Base-by-base conservation (phyloP, 1,140 invertebrate genomes). In the Ditylenchus dipsaci region DNA sequence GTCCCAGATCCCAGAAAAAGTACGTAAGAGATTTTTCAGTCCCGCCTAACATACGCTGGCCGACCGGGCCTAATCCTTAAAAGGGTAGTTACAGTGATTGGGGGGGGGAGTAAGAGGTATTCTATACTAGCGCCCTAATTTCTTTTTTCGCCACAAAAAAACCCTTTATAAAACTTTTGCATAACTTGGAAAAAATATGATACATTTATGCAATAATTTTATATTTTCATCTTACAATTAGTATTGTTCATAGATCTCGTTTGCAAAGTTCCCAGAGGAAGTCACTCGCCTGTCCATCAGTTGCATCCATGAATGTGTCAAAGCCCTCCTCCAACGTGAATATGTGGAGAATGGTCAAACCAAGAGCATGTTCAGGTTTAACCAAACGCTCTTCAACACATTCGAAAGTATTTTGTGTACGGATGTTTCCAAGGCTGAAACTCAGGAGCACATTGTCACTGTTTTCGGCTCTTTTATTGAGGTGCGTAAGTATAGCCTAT, bases 371-470 rank as follows among this genome's bases (percentile, higher is more conserved):
- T 71, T 53, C 30, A 49, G 26, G n/a, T 71, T 71, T 33, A 30
- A 72, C 19, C 68, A 71, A 60, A 1, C 26, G 9, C 68, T 71
- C 15, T 65, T 71, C 21, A 27, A 27, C 45, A 27, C 69, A 0
- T 71, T 56, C 29, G 62, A 72, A 30, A 72, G 47, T 27, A 58
- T 71, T 56, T 43, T 72, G 1, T 73, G 70, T 27, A 17, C 19
- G 3, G 71, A 72, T 7, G 71, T 68, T 0, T 72, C 30, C 21
- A 69, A 56, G 1, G 70, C 27, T n/a, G 70, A 72, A 63, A 73
- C 70, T 1, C 70, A 72, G 59, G 70, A 72, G 29, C 70, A 73
- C 15, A 56, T 72, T 21, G 71, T 72, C 19, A 47, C 61, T 21
- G 67, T 17, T 17, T 21, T 72, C 21, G 38, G 58, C 9, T 57